Evolutionary conservation across 2,888 invertebrate species (phyloP), one percentile per base, ranked within the genome.

Genomic region (Drosophila atripex): DNA sequence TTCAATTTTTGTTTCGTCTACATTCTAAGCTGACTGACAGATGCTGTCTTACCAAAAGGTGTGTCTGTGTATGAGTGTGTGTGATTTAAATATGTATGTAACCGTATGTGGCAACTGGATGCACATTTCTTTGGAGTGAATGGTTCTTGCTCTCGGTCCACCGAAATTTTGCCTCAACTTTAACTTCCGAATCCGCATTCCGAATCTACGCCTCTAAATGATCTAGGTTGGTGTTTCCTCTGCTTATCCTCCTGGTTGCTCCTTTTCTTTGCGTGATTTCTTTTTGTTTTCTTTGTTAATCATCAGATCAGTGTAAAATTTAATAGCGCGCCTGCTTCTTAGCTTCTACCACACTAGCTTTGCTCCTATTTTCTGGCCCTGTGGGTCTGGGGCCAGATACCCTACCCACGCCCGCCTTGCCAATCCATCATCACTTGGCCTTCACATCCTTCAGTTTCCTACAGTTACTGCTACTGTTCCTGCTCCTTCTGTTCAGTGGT

Each of bases 91-190:
- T 71, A 25, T 46, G 39, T 71, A 25, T 46, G 39, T 39, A 38
- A 60, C 77, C 64, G 56, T 77, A 64, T 80, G 68, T 76, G 53
- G 43, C 85, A 78, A 85, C 66, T 85, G 87, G 85, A 87, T 84
- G 80, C 76, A 70, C 68, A 57, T 76, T 74, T 84, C 87, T 87
- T 87, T 80, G 87, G 87, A 84, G 80, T 86, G 74, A 84, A 86
- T 86, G 74, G 56, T 69, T 79, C 45, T 47, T 45, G 47, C 21
- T 61, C 39, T 47, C 47, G 47, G 47, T 30, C 49, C 30, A 47
- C 39, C 60, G 46, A 47, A 59, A 47, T 32, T 50, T 11, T 21
- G 35, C 32, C n/a, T 39, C 18, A 38, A 47, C 47, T 43, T 49
- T 49, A 28, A 51, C 16, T 46, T 64, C 25, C 30, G 21, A 39